Percentiles rank a stretch among this genome's conserved stretches.
These are phyloP conservation scores for Coreoperca whiteheadi DNA, from an alignment of 2,113 vertebrate genomes.

Conservation along the genomic window DNA sequence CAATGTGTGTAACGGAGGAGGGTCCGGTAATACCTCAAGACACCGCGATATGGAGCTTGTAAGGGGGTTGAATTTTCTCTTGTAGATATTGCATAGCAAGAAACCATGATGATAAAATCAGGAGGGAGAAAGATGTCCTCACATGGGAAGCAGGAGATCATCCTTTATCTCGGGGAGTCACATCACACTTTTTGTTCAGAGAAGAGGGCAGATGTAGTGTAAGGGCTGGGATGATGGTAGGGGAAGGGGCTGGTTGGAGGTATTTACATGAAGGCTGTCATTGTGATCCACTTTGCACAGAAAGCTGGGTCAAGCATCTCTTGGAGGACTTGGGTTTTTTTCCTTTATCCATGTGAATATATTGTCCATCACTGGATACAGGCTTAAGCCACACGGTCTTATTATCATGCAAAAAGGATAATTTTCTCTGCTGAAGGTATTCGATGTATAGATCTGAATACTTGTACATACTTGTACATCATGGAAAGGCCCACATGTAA, in stretches of 20 bases:
- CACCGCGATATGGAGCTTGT: conserved; percentile 43
- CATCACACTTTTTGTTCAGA: conserved; percentile 41
- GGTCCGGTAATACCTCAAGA: conserved; percentile 45
- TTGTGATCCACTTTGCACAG: conserved; percentile 59
- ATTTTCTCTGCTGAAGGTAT: conserved; percentile 54
- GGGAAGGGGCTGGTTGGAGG: conserved; percentile 54
- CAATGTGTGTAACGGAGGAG: conserved; percentile 57
- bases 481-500: conserved; percentile 49
- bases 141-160: conserved; percentile 47
- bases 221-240: conserved; percentile 31
- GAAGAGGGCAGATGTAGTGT: conserved; percentile 61
- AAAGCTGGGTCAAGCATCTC: conserved; percentile 60
- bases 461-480: conserved; percentile 59
- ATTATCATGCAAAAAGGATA: conserved; percentile 53
- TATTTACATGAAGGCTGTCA: conserved; percentile 73
- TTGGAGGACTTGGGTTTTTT: conserved; percentile 53
- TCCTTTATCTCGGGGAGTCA: conserved; percentile 35
- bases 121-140: conserved; percentile 8
- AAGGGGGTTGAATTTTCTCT: conserved; percentile 51
- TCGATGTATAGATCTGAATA: conserved; percentile 76
- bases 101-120: conserved; percentile 75
- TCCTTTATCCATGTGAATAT: conserved; percentile 58
- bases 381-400: conserved; percentile 54
- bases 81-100: conserved; percentile 86
- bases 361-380: conserved; percentile 51